A percentile compares a stretch with the other conserved stretches of the same genome.
Conservation (phyloP, 2,888 invertebrate genomes). For the Hanleya hanleyi region DNA sequence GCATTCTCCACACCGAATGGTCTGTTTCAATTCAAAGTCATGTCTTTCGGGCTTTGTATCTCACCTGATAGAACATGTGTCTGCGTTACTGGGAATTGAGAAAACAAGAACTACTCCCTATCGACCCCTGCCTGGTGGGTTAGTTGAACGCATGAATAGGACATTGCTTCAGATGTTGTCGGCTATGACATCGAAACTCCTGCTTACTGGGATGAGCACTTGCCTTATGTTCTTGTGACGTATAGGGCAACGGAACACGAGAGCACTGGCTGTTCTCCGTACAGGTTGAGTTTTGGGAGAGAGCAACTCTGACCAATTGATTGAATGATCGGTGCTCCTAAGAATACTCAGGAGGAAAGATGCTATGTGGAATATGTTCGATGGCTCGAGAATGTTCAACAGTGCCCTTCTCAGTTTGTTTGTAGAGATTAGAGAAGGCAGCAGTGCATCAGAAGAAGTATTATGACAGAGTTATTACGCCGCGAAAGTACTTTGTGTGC, state of each 20-base stretch:
- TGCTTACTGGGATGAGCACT: neutral
- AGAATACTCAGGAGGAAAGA: neutral
- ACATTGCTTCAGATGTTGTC: neutral
- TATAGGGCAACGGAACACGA: neutral
- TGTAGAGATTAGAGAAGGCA: conserved; percentile 3
- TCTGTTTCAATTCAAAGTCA: too few relatives aligned
- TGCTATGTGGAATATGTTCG: conserved; percentile 17
- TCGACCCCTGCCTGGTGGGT: neutral
- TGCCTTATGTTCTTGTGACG: neutral
- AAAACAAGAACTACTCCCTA: neutral
- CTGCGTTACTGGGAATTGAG: neutral
- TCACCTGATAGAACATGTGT: neutral
- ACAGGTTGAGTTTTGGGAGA: neutral
- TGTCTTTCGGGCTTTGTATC: too few relatives aligned
- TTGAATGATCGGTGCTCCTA: neutral
- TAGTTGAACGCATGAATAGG: neutral
- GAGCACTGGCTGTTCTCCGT: neutral
- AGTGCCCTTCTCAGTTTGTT: conserved; percentile 1
- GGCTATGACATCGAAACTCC: neutral
- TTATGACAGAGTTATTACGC: conserved; percentile 15
- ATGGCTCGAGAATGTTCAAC: conserved; percentile 8
- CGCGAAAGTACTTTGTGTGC: conserved; percentile 7
- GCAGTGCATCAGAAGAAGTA: conserved; percentile 18
- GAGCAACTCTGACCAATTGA: neutral
- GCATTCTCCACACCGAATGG: too few relatives aligned